Conservation (phyloP, 2,888 invertebrate species). For the Dynastes hyllus region DNA sequence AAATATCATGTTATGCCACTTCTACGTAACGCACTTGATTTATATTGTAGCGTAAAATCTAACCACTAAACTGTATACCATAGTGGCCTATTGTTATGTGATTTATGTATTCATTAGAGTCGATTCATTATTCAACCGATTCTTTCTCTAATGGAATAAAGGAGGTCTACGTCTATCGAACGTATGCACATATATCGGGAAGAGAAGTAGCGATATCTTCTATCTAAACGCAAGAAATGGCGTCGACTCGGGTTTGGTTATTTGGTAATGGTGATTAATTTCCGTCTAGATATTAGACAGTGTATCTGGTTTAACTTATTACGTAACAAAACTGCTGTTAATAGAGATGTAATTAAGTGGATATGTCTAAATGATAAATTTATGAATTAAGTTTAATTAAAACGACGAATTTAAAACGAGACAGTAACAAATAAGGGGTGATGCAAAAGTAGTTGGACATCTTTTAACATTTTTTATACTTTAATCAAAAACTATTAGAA, state of each 20-base stretch:
- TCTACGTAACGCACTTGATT: slow-evolving; percentile 32
- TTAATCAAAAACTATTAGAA: too few relatives aligned
- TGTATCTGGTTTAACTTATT: not conserved
- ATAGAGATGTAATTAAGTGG: not conserved
- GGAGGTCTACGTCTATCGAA: slow-evolving; percentile 5
- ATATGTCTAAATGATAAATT: not conserved
- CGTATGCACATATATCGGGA: not conserved
- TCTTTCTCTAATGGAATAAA: slow-evolving; percentile 30
- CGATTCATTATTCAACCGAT: slow-evolving; percentile 42
- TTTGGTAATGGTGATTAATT: slow-evolving; percentile 24
- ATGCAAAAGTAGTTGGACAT: too few relatives aligned
- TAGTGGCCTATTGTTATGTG: slow-evolving; percentile 37
- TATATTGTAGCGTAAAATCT: slow-evolving; percentile 40
- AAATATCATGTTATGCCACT: not conserved
- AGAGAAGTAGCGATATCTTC: slow-evolving; percentile 16
- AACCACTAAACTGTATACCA: slow-evolving; percentile 25
- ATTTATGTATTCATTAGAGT: slow-evolving; percentile 44
- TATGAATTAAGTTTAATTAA: not conserved
- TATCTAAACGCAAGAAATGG: not conserved
- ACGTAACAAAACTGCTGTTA: slow-evolving; percentile 3
- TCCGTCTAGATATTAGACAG: not conserved
- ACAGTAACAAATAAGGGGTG: too few relatives aligned
- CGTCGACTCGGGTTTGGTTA: not conserved
- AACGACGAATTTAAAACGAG: too few relatives aligned
- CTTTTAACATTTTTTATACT: too few relatives aligned